Conservation (phyloP, 2,888 invertebrate species). For the Himalopsyche tibetana region DNA sequence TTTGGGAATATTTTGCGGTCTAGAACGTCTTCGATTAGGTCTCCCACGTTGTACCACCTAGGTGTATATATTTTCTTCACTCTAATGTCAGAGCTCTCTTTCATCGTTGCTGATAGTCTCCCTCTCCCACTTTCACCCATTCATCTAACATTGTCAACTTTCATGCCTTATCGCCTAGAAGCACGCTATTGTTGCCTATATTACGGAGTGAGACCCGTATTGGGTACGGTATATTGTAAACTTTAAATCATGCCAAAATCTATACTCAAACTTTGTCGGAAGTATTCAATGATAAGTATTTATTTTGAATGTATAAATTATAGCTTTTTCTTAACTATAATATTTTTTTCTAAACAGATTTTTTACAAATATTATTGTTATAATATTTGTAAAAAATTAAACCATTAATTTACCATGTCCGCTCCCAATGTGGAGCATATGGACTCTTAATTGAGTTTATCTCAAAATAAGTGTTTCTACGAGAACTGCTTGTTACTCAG, state of each 20-base stretch:
- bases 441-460: no score
- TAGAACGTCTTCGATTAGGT: no score
- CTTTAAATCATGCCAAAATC: constrained; percentile 8
- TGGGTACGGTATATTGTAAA: neutral
- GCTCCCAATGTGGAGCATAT: no score
- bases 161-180: constrained; percentile 53
- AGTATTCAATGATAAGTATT: neutral
- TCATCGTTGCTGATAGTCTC: neutral
- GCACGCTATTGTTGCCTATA: constrained; percentile 57
- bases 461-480: no score
- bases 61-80: constrained; percentile 4
- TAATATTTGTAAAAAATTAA: no score
- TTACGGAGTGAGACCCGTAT: constrained; percentile 16
- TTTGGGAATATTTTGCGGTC: no score
- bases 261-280: neutral
- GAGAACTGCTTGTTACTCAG: no score
- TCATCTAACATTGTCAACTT: constrained; percentile 60
- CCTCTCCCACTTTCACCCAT: constrained; percentile 44
- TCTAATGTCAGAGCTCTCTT: neutral
- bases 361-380: no score
- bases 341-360: no score
- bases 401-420: no score
- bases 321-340: no score
- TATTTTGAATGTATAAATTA: no score
- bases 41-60: neutral